Evolutionary conservation across 2,797 vertebrate genomes (phyloP), one percentile per base, ranked within the genome.

Genomic region (Pteronotus mesoamericanus): DNA sequence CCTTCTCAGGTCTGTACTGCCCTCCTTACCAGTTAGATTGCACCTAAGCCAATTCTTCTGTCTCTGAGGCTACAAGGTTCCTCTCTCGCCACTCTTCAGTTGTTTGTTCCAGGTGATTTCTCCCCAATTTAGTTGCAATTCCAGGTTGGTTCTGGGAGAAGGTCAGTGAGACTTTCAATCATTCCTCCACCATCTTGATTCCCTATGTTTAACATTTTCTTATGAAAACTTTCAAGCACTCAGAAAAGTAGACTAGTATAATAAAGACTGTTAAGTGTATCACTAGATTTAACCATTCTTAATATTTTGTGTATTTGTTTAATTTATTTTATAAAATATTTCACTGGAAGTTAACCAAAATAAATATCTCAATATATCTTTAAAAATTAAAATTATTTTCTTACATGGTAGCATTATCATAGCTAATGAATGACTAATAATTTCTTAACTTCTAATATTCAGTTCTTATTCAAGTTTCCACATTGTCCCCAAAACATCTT

Each of bases 361-460:
- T 87, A 83, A 79, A 68, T 68, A 37, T 24, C 21, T 84, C 61
- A 91, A 29, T 78, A 48, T 34, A 26, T 80, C 69, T 95, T 8
- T 57, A 46, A 86, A 68, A 92, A 91, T 82, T 89, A 64, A 84
- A 66, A 22, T 26, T 87, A 69, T 44, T 53, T 95, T 92, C 53
- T 21, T 78, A 29, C 24, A 61, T 32, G 86, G 69, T 0, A 39
- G 19, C 26, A 79, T 80, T 84, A 37, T 74, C 22, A 75, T 26
- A 85, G 88, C 51, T 88, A 85, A 39, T 9, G 88, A 75, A 88
- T 91, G 26, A 84, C 39, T 16, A 87, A 46, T 42, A 51, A 57
- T 59, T 92, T 85, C 51, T 85, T 94, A 90, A 22, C 15, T 71
- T 44, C 51, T 57, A 86, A 82, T 69, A 46, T 9, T 85, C 42